Evolutionary conservation across 2,888 invertebrate species (phyloP), one percentile per base, ranked within the genome.

Genomic region (Dusona sp.): DNA sequence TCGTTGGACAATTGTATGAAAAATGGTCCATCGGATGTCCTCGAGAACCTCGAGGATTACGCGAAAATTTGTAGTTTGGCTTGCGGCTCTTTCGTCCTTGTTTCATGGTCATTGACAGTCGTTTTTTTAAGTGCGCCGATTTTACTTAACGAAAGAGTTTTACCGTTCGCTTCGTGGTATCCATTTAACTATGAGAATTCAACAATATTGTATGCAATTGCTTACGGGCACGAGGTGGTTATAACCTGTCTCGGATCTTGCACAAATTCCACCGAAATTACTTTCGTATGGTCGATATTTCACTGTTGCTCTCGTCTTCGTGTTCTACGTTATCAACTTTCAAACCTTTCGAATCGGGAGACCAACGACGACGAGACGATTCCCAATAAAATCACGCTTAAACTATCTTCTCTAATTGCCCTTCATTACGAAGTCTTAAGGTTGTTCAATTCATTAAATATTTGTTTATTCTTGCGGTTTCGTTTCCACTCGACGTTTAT

Each of bases 161-260:
- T 88, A 29, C 87, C 88, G 8, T 88, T 88, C 38, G 67, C 83
- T 38, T 84, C 85, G 51, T 88, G 83, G 77, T 88, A 87, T 83
- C 88, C 88, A 3, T 85, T 85, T 77, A 74, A 84, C 13, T 85
- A 74, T 48, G 73, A 73, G 11, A 82, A 87, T 75, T 88, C 88
- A n/a, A 86, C 54, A 29, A 16, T 85, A 38, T 54, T 86, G 0
- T 88, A 87, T 78, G 72, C n/a, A 2, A 48, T 86, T 16, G 81
- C 87, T 22, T 88, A 87, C 51, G 54, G 29, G 33, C 83, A 85
- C 82, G 83, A 88, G 65, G 81, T 42, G 13, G 0, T 83, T 1
- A 29, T 86, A 2, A 87, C 88, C 4, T 57, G 67, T 74, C 48
- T 86, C 22, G 79, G 84, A 1, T 79, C 82, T 33, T 86, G 85